Evolutionary conservation across 2,888 invertebrate genomes (phyloP).

Genomic region (Parthenolecanium corni): DNA sequence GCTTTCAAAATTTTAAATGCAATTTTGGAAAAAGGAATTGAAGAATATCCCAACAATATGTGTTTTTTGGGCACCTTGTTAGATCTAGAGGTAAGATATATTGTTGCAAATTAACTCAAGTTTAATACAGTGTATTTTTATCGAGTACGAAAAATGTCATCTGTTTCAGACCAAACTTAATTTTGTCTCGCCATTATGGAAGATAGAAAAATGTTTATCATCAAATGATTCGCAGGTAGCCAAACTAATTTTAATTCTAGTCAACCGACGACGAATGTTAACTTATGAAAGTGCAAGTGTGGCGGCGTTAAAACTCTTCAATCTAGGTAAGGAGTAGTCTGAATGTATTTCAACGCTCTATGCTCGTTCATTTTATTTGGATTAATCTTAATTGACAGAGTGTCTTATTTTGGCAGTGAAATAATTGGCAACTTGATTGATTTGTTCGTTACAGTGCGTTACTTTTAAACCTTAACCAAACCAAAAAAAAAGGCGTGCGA

Average conservation of each 20-base stretch:
- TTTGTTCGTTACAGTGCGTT: no score
- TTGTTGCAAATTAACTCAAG: background rate
- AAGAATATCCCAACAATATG: constrained; percentile 49
- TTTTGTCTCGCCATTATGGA: constrained; percentile 16
- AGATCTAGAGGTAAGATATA: constrained; percentile 40
- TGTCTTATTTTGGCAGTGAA: no score
- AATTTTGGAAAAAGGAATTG: constrained; percentile 39
- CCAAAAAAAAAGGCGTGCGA: no score
- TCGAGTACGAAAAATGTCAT: background rate
- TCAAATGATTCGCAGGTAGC: constrained; percentile 12
- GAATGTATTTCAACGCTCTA: no score
- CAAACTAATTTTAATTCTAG: constrained; percentile 7
- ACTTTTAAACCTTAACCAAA: no score
- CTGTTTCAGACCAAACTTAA: constrained; percentile 5
- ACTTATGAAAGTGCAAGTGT: constrained; percentile 2
- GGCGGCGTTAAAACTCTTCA: background rate
- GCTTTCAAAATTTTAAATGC: constrained; percentile 33
- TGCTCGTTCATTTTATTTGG: background rate
- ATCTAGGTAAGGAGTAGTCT: background rate
- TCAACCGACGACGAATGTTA: constrained; percentile 1
- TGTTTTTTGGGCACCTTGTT: constrained; percentile 44
- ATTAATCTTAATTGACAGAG: no score
- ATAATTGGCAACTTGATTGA: no score
- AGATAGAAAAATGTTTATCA: constrained; percentile 9
- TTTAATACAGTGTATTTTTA: background rate